Evolutionary conservation across 2,888 invertebrate genomes (phyloP).

Genomic region (Hypsopygia costalis): DNA sequence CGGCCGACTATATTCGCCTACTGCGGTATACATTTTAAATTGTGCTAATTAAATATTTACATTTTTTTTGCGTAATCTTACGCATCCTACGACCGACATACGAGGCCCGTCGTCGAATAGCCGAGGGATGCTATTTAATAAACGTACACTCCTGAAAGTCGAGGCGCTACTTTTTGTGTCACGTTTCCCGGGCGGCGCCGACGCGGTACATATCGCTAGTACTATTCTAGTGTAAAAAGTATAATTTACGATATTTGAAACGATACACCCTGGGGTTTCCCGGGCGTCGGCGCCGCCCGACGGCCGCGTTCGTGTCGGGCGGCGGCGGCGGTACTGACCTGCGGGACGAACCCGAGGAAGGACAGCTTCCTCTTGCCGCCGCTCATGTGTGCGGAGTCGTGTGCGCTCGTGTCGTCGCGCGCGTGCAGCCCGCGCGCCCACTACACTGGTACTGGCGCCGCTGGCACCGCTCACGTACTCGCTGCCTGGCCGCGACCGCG

Average conservation of each 20-base stretch:
- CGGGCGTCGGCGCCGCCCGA: not conserved
- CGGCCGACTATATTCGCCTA: too few relatives aligned
- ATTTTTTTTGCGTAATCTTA: too few relatives aligned
- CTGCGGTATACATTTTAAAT: too few relatives aligned
- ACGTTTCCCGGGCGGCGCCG: not conserved
- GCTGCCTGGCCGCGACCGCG: slow-evolving; percentile 21
- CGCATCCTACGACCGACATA: too few relatives aligned
- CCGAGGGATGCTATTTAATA: too few relatives aligned
- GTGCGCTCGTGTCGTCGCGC: slow-evolving; percentile 1
- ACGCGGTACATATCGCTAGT: not conserved
- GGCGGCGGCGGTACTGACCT: slow-evolving; percentile 55
- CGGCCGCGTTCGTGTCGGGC: not conserved
- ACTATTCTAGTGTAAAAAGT: not conserved
- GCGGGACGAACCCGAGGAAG: slow-evolving; percentile 85
- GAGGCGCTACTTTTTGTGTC: too few relatives aligned
- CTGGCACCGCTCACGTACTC: slow-evolving; percentile 23
- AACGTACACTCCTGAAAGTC: too few relatives aligned
- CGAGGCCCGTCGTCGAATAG: too few relatives aligned
- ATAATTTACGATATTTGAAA: not conserved
- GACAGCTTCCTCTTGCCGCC: slow-evolving; percentile 85
- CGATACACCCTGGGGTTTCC: not conserved
- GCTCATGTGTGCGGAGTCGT: slow-evolving; percentile 39
- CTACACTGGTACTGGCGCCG: not conserved
- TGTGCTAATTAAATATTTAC: too few relatives aligned
- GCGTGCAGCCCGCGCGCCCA: slow-evolving; percentile 12